Conservation (phyloP, 1,140 invertebrate genomes). For the Asbolus verrucosus region DNA sequence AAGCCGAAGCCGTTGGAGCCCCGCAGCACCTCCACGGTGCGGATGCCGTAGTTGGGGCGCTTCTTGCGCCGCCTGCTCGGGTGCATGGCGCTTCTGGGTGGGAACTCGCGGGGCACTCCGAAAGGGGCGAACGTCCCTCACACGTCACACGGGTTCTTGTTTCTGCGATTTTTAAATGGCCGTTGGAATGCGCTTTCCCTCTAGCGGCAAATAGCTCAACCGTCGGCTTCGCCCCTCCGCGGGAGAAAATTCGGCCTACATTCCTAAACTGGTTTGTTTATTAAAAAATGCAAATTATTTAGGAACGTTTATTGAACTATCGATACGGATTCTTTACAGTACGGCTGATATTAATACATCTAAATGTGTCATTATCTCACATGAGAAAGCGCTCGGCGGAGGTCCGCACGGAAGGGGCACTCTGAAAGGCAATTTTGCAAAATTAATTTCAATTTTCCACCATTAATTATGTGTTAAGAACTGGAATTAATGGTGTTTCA, state of each 20-base stretch:
- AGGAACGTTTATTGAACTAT: constrained; percentile 12
- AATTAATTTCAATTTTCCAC: too few relatives aligned
- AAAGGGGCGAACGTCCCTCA: constrained; percentile 34
- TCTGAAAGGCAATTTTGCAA: too few relatives aligned
- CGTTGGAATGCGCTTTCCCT: constrained; percentile 49
- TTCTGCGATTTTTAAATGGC: constrained; percentile 48
- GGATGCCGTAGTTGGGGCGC: constrained; percentile 81
- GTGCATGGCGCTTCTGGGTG: constrained; percentile 67
- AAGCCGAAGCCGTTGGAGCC: constrained; percentile 91
- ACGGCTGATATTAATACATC: too few relatives aligned
- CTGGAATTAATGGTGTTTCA: too few relatives aligned
- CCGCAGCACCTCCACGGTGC: constrained; percentile 86
- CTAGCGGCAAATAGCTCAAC: constrained; percentile 46
- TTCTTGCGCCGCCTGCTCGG: constrained; percentile 83
- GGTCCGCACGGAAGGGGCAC: too few relatives aligned
- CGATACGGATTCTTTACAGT: background rate
- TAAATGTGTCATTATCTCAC: too few relatives aligned
- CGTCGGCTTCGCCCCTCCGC: background rate
- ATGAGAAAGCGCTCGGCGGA: too few relatives aligned
- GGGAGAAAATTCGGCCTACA: constrained; percentile 31
- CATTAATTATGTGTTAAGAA: too few relatives aligned
- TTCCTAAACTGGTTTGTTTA: constrained; percentile 35
- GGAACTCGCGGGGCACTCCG: too few relatives aligned
- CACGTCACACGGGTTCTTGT: constrained; percentile 50
- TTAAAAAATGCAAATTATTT: constrained; percentile 36